Conservation (phyloP, 2,113 vertebrate genomes). For the Sinocyclocheilus anophthalmus region DNA sequence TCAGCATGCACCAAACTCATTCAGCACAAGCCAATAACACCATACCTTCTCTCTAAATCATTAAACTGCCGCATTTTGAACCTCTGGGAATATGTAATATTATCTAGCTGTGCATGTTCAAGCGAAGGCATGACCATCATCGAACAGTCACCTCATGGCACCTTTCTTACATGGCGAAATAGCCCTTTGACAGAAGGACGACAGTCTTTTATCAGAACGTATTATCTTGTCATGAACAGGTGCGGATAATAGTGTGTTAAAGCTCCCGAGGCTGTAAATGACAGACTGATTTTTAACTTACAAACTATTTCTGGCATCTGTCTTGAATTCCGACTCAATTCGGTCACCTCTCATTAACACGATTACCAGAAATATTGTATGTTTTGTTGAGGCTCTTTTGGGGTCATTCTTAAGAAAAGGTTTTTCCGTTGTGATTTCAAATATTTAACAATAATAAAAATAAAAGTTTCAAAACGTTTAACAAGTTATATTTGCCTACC, state of each 20-base stretch:
- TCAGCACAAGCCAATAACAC: slow-evolving; percentile 39
- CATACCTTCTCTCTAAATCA: slow-evolving; percentile 31
- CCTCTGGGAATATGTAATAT: neutral
- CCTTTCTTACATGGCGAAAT: slow-evolving; percentile 10
- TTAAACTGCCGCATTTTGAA: slow-evolving; percentile 14
- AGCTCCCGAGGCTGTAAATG: no score
- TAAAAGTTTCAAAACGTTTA: neutral
- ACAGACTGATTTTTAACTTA: no score
- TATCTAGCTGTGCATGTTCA: slow-evolving; percentile 20
- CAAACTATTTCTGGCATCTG: no score
- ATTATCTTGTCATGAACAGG: slow-evolving; percentile 39
- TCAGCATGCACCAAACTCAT: slow-evolving; percentile 12
- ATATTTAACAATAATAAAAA: no score
- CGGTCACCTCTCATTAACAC: no score
- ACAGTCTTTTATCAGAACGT: neutral
- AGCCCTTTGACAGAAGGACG: neutral
- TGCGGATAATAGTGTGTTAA: slow-evolving; percentile 32
- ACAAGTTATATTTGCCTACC: neutral
- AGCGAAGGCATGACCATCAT: neutral
- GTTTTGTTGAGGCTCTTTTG: no score
- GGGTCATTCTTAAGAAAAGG: neutral
- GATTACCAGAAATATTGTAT: no score
- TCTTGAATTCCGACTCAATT: no score
- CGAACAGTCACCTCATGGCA: slow-evolving; percentile 4
- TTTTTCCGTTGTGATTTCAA: no score